These are phyloP conservation scores for Desoria tigrina DNA, from an alignment of 2,888 invertebrate species.

Conservation along the genomic window DNA sequence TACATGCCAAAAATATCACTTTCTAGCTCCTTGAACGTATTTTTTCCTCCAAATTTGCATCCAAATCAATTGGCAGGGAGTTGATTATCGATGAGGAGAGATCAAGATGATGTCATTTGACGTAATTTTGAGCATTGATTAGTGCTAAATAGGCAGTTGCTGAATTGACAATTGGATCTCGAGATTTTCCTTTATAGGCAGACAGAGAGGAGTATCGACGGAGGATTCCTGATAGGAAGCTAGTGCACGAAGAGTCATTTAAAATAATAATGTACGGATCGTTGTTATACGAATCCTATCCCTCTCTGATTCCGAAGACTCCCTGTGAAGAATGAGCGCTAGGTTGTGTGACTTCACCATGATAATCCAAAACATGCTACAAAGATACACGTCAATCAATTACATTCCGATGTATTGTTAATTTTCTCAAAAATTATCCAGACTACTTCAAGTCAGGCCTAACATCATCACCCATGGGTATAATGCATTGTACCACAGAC, in stretches of 20 bases:
- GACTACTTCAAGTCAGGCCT: constrained; percentile 27
- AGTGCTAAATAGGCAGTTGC: too few relatives aligned
- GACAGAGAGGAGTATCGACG: neutral
- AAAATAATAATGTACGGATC: neutral
- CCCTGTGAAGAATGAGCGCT: constrained; percentile 4
- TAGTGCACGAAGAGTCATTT: neutral
- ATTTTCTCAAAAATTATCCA: constrained; percentile 31
- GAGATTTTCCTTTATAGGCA: too few relatives aligned
- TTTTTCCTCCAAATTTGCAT: too few relatives aligned
- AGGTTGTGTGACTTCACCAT: constrained; percentile 12
- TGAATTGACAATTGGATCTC: too few relatives aligned
- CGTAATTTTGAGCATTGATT: too few relatives aligned
- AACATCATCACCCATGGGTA: constrained; percentile 25
- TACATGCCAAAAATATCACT: too few relatives aligned
- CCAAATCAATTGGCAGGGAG: too few relatives aligned
- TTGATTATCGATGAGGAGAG: too few relatives aligned
- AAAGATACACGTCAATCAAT: constrained; percentile 35
- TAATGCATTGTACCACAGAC: constrained; percentile 14
- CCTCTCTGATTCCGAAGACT: neutral
- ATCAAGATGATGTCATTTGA: too few relatives aligned
- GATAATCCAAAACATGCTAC: constrained; percentile 25
- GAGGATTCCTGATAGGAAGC: neutral
- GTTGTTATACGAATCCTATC: neutral
- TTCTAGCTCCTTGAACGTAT: too few relatives aligned
- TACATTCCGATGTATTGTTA: constrained; percentile 32